Conservation (phyloP, 2,888 invertebrate genomes). For the Eupithecia subumbrata region DNA sequence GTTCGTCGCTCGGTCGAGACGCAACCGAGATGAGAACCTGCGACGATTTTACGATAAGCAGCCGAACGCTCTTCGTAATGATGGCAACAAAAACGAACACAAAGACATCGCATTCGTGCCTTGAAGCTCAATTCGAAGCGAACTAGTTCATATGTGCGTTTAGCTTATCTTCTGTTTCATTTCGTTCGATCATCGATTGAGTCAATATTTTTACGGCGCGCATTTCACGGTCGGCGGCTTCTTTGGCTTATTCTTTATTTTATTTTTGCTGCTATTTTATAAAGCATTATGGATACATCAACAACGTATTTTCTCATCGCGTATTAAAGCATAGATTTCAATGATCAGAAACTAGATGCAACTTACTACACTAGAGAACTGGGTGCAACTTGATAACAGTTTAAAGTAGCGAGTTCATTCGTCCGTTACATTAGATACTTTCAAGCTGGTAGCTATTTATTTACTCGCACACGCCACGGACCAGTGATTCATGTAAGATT, state of each 20-base stretch:
- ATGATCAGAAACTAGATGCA: neutral
- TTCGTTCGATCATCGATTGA: slow-evolving; percentile 45
- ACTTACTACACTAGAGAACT: no score
- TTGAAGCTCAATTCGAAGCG: slow-evolving; percentile 6
- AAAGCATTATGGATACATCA: neutral
- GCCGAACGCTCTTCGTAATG: slow-evolving; percentile 40
- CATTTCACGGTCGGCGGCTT: slow-evolving; percentile 46
- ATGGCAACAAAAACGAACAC: slow-evolving; percentile 40
- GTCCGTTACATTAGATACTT: slow-evolving; percentile 36
- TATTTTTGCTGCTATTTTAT: neutral
- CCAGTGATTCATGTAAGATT: slow-evolving; percentile 46
- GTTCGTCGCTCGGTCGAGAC: slow-evolving; percentile 61
- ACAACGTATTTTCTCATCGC: neutral
- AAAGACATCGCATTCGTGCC: slow-evolving; percentile 32
- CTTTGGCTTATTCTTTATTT: slow-evolving; percentile 31
- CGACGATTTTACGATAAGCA: slow-evolving; percentile 52
- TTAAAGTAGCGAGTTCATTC: slow-evolving; percentile 27
- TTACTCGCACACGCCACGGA: slow-evolving; percentile 32
- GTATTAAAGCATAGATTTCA: neutral
- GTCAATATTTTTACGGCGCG: slow-evolving; percentile 49
- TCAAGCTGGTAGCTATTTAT: slow-evolving; percentile 22
- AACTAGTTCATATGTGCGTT: slow-evolving; percentile 23
- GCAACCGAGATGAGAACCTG: slow-evolving; percentile 50
- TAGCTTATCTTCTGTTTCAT: slow-evolving; percentile 35
- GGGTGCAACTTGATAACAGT: neutral